Evolutionary conservation across 2,797 vertebrate species (phyloP), one percentile per base, ranked within the genome.

Genomic region (Catamblyrhynchus diadema): DNA sequence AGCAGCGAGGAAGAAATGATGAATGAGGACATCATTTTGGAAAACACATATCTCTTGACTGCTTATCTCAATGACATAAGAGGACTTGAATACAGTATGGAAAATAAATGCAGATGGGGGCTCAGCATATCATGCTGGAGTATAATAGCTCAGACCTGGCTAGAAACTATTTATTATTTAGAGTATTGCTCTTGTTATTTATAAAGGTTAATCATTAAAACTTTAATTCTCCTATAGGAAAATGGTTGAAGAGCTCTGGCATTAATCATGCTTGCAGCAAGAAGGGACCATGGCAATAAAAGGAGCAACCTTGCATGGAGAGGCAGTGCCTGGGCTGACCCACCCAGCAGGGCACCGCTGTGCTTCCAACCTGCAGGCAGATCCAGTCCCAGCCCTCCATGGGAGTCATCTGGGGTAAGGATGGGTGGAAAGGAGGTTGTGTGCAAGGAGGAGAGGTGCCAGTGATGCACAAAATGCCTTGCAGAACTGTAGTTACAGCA

Each of bases 1-100:
- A 88, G 96, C 93, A 96, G 83, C 15, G 91, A 97, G 95, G 92
- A 97, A 97, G 91, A 93, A 94, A 95, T 96, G 90, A 97, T 96
- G 94, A 97, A 96, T 96, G 92, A 86, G 96, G 85, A 91, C 79
- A 95, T 94, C 71, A 53, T 90, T 97, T 95, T 92, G 81, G 95
- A 96, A 97, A 97, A 96, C 91, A 97, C 86, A 80, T 82, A 80
- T 95, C 96, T 97, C 95, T 93, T 92, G 94, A 91, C 96, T 94
- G 83, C 96, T 94, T 96, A 96, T 96, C 96, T 97, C 95, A 95
- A 95, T 96, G 96, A 95, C 94, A 93, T 95, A 96, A 97, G 92
- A 94, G 95, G 92, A 95, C 94, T 95, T 87, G 89, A 94, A 94
- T 86, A 93, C 85, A 61, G 94, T 95, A 96, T 87, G 92, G 94